phyloP scores from a whole-genome alignment of 2,888 invertebrate genomes.

The Sphaeridia pumilis region DNA sequence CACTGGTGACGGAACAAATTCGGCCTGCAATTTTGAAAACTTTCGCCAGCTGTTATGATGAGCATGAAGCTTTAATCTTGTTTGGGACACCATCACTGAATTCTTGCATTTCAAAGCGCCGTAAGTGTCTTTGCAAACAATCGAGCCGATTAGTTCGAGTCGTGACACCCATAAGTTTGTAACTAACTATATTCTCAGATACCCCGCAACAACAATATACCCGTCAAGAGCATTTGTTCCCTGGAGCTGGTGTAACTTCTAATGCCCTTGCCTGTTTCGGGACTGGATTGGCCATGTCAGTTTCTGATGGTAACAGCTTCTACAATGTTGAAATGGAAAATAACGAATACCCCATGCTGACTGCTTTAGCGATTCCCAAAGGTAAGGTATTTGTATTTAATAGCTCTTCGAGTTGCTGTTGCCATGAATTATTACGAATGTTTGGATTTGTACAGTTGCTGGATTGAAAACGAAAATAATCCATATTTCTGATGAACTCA shows the following conservation, averaged over 20 bases:
- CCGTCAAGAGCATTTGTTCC: constrained; percentile 10
- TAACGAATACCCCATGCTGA: constrained; percentile 20
- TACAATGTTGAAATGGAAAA: constrained; percentile 21
- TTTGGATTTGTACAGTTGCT: constrained; percentile 13
- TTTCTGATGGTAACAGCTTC: constrained; percentile 3
- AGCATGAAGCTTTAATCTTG: constrained; percentile 17
- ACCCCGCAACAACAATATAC: constrained; percentile 11
- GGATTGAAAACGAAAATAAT: constrained; percentile 23
- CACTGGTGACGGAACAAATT: constrained; percentile 11
- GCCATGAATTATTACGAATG: not conserved
- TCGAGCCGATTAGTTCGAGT: not conserved
- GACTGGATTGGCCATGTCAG: constrained; percentile 20
- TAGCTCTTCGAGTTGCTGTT: not conserved
- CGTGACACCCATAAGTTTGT: too few relatives aligned
- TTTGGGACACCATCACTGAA: constrained; percentile 20
- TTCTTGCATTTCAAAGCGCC: constrained; percentile 8
- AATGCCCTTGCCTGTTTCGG: constrained; percentile 22
- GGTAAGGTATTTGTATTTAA: constrained; percentile 3
- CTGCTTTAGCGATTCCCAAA: constrained; percentile 26
- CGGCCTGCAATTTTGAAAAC: constrained; percentile 7
- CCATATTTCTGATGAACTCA: constrained; percentile 8
- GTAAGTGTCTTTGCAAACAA: constrained; percentile 1
- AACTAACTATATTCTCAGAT: too few relatives aligned
- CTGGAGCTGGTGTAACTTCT: constrained; percentile 7
- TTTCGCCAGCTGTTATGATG: constrained; percentile 17